Base-by-base conservation (phyloP, 2,797 vertebrate species). In the Rhynchonycteris naso region DNA sequence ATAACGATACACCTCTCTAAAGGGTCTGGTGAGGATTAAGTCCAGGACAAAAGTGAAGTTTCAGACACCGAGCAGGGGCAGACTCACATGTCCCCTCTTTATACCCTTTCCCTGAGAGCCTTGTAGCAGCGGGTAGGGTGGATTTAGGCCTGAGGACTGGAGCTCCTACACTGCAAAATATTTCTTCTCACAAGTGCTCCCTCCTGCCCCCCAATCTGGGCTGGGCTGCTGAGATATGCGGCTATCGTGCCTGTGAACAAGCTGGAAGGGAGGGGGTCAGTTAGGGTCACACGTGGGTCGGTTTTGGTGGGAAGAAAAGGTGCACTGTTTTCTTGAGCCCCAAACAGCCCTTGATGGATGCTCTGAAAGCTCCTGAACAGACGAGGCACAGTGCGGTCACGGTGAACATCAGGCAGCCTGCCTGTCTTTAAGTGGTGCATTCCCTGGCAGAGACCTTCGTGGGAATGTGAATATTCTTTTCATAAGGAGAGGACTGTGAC, bases 41-140 rank as follows among this genome's bases (percentile, higher is more conserved):
- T 21, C 59, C 43, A 54, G 24, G 28, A 12, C 21, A 11, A 21
- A 54, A 28, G 65, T 86, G 7, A 65, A 52, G n/a, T 66, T 69
- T 35, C 47, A 38, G 76, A 54, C 9, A 19, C 66, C 28, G 8
- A 33, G 78, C 4, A 10, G 28, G 6, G 63, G 21, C 26, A 43
- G 56, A 65, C 26, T 11, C 50, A 15, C 65, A 47, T 10, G 58
- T 19, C 38, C 58, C 59, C 58, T 61, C n/a, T 66, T 28, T n/a
- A 21, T 69, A 58, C 38, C 13, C 33, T 3, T 35, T 38, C 22
- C 66, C 28, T 28, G 24, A 14, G 59, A 4, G 7, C 54, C 12
- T 10, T 11, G 28, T 0, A 19, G 75, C 71, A 19, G 33, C 56
- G 0, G 24, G 16, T 3, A 0, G 24, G 19, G 16, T 3, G 52